Evolutionary conservation across 2,113 vertebrate genomes (phyloP).

Genomic region (Cyprinus carpio): DNA sequence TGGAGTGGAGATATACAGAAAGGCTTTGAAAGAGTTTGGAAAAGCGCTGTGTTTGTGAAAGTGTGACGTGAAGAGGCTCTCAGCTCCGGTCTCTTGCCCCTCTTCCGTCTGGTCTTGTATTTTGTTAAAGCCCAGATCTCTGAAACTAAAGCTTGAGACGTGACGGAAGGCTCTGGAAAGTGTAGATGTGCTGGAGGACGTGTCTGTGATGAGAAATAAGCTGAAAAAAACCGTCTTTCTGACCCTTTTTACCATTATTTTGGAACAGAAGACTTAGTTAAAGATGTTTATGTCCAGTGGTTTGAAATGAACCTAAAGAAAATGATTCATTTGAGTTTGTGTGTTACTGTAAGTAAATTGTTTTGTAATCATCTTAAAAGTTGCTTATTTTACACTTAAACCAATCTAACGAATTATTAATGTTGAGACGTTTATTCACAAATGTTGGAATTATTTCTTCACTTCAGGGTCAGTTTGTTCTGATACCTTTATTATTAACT

Average conservation of each 20-base stretch:
- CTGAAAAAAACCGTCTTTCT: no score
- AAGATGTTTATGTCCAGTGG: background rate
- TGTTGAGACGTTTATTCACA: background rate
- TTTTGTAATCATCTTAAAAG: background rate
- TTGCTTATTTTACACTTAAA: background rate
- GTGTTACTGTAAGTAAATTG: background rate
- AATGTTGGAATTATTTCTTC: background rate
- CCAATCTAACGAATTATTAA: background rate
- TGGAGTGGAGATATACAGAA: background rate
- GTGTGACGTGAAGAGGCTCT: slow-evolving; percentile 43
- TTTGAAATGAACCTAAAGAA: background rate
- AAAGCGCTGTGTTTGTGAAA: background rate
- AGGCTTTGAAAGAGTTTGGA: background rate
- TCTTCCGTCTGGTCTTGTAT: background rate
- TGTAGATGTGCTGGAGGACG: slow-evolving; percentile 65
- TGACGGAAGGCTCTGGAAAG: slow-evolving; percentile 65
- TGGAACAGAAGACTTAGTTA: background rate
- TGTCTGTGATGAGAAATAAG: slow-evolving; percentile 52
- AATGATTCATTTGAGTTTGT: background rate
- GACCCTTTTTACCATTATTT: background rate
- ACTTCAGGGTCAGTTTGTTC: background rate
- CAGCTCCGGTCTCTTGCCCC: slow-evolving; percentile 6
- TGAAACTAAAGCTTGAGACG: slow-evolving; percentile 53
- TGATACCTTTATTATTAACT: background rate
- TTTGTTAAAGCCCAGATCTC: background rate